Conservation (phyloP, 64 coral and sea anemone species). For the Stylophora pistillata region DNA sequence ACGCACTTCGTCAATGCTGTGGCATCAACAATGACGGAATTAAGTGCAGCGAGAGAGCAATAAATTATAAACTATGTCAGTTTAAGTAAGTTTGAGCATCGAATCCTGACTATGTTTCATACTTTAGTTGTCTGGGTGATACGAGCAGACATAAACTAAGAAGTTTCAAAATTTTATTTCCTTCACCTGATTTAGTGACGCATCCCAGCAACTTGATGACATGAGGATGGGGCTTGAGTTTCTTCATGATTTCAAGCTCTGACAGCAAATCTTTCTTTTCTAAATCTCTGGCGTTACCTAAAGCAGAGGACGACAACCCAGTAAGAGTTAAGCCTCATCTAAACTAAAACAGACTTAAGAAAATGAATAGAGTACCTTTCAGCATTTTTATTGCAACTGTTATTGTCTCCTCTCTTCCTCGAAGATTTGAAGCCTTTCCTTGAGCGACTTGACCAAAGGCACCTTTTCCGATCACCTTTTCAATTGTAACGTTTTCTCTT, state of each 20-base stretch:
- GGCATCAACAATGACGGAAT: no score
- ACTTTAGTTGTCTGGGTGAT: no score
- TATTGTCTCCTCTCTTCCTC: not conserved
- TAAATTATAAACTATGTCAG: no score
- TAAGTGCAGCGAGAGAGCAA: no score
- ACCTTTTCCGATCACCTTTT: constrained; percentile 49
- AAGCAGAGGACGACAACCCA: not conserved
- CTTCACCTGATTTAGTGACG: constrained; percentile 16
- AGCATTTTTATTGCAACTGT: constrained; percentile 50
- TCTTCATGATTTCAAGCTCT: constrained; percentile 39
- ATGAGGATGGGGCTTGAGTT: constrained; percentile 15
- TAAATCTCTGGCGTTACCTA: not conserved
- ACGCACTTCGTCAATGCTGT: no score
- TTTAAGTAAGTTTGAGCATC: no score
- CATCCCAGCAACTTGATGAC: constrained; percentile 35
- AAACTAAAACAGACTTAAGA: no score
- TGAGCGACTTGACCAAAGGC: constrained; percentile 42
- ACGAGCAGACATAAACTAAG: no score
- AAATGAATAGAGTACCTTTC: not conserved
- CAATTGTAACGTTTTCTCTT: constrained; percentile 24
- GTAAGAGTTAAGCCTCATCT: no score
- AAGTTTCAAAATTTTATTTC: not conserved
- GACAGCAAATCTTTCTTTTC: constrained; percentile 27
- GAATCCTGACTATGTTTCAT: no score
- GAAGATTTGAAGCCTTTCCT: constrained; percentile 14